Base-by-base conservation (phyloP, 2,888 invertebrate species). In the Drosophila robusta region DNA sequence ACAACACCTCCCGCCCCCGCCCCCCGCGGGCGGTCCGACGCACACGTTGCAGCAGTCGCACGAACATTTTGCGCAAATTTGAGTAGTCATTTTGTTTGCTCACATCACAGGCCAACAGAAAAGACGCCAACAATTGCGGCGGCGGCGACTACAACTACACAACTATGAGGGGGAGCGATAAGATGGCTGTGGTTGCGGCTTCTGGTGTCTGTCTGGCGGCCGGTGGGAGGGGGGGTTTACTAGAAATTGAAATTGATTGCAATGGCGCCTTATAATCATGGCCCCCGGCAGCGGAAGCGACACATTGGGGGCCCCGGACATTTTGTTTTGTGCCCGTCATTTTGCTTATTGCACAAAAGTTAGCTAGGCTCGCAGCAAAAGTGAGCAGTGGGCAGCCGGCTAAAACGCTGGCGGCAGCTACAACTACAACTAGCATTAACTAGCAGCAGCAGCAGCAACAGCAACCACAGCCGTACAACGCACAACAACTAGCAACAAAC, bases 291-390 rank as follows among this genome's bases (percentile, higher is more conserved):
- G 71, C 88, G 86, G 82, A 80, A 85, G 78, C 76, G 74, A 61
- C 58, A 67, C 54, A 67, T 75, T 69, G 75, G 74, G 51, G 51
- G 77, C 60, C 79, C 82, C 82, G 83, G 90, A 90, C 87, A 89
- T 89, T 91, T 90, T 90, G 90, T 90, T 90, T 91, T 90, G 89
- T 90, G 90, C 90, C 91, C 91, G 91, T 91, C 91, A 92, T 92
- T 92, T 92, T 91, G 91, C 91, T 92, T 92, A 91, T 91, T 91
- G 89, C 90, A 88, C 89, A 89, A 90, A 89, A 76, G 55, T 69
- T 41, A 65, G 68, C 80, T 81, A 77, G 90, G 90, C 58, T 66
- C 70, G 61, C 90, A 90, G 90, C 76, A 80, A 73, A 55, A 11
- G 4, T 14, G 39, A 75, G 61, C 52, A 74, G 58, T 24, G 42